Base-by-base conservation (phyloP, 2,113 vertebrate species). In the Polyodon spathula region DNA sequence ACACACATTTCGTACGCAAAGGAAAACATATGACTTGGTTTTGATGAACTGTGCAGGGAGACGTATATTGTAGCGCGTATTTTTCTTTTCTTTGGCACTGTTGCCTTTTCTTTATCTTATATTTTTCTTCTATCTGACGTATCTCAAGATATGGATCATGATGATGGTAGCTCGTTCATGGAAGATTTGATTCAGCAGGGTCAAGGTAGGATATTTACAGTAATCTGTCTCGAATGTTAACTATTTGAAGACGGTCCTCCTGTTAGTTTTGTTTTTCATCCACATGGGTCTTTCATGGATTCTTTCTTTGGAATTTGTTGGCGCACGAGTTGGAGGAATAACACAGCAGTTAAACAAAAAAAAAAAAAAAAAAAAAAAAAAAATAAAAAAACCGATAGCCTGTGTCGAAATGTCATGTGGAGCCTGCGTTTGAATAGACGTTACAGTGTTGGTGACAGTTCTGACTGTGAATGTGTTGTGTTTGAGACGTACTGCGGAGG, bases 101-200 rank as follows among this genome's bases (percentile, higher is more conserved):
- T 50, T 50, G 5, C 10, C 10, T 50, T 50, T 11, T 14, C 12
- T 6, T 50, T 50, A 3, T 50, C 15, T 50, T n/a, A n/a, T 50
- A 4, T 50, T 6, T 50, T 50, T 50, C 5, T 5, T n/a, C 5
- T n/a, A 27, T 1, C 27, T 27, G 12, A 8, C 37, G 44, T 15
- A 5, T 27, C 27, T 2, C 27, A 50, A 39, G n/a, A 9, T 12
- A 82, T 79, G 84, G 80, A 82, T 40, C 14, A 63, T 60, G 70
- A 66, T 65, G 66, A 73, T 46, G 66, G 71, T 11, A 80, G 76
- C 69, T 85, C 81, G 69, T 87, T 78, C 76, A 92, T 93, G 85
- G 91, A 93, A 67, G 85, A 85, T 68, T 75, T 92, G 68, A 93
- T 94, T 65, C 88, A 86, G 65, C 83, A 83, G 66, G 86, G 86